Evolutionary conservation across 2,113 vertebrate genomes (phyloP), one percentile per base, ranked within the genome.

Genomic region (Ascaphus truei): DNA sequence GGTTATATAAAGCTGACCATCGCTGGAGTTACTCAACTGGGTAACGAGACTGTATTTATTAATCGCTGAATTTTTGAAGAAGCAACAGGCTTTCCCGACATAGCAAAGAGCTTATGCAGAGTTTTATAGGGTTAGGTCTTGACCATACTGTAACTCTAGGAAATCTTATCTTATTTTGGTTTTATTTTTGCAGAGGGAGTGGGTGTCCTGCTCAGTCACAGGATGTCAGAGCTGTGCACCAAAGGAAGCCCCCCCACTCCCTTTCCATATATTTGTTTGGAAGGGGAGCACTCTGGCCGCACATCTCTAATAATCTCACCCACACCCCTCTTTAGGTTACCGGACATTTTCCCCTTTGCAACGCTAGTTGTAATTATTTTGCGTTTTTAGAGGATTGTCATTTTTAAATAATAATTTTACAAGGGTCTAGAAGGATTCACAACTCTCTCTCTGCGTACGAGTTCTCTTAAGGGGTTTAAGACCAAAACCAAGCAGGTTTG

Each of bases 21-120:
- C 30, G 63, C 63, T 43, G 63, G 26, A 18, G 36, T 43, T 13
- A 7, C 33, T 20, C 50, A 25, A 7, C 22, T 30, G 37, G 58
- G 58, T 57, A 20, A 18, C 26, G 6, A 39, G 16, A 34, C 23
- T 66, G 31, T 68, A 68, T 68, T 68, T 68, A 68, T 68, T 68
- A 47, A 68, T 68, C 65, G 75, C 65, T 50, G 59, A 72, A 68
- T 56, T 72, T 62, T 39, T 51, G 68, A 67, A 73, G 31, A 62
- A 75, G 73, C 68, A 62, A 78, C 80, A 85, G 81, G 77, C 77
- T 86, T 62, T 84, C 80, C 77, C 77, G 73, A 84, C 23, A 43
- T 68, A 80, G 81, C 84, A 66, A 64, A 0, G 45, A 86, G 86
- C 85, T 89, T 88, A 83, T 87, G 81, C 86, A 87, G 89, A 81